Evolutionary conservation across 2,888 invertebrate genomes (phyloP), one percentile per base, ranked within the genome.

Genomic region (Blomia tropicalis): DNA sequence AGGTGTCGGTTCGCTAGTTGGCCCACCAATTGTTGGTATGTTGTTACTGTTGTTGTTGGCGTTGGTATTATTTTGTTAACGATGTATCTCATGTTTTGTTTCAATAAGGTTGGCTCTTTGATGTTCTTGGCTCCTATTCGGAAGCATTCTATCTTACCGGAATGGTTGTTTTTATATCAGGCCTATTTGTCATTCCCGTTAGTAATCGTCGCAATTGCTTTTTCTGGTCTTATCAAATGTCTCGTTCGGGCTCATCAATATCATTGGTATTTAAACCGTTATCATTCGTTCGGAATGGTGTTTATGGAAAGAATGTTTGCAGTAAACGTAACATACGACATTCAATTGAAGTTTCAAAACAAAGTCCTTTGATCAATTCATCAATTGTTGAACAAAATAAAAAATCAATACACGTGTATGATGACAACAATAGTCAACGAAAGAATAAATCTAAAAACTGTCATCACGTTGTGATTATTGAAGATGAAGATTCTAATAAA

Each of bases 11-110:
- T 91, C 90, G 73, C 79, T 92, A 19, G 76, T 89, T 67, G 92
- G 92, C 56, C 91, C 93, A 30, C 88, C 91, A 1, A 72, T 91
- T 25, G 90, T 86, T 70, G 92, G 92, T 88, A 73, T 70, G 69
- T 66, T 22, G 17, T 43, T 43, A 14, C 36, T 25, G n/a, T 51
- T 54, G 22, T 44, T 23, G 3, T 32, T n/a, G n/a, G n/a, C n/a
- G n/a, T n/a, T n/a, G n/a, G n/a, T n/a, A n/a, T n/a, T n/a, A n/a
- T n/a, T n/a, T n/a, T n/a, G n/a, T 59, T 2, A 47, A 30, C 30
- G 14, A 25, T 36, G 27, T 62, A 27, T 62, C 19, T 11, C 43
- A 43, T 11, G 63, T 22, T 64, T 53, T 44, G 7, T 4, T 7
- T 30, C 19, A 31, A 19, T 7, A 17, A 87, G 87, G 87, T 51